Evolutionary conservation across 2,113 vertebrate species (phyloP).

Genomic region (Oreochromis niloticus): DNA sequence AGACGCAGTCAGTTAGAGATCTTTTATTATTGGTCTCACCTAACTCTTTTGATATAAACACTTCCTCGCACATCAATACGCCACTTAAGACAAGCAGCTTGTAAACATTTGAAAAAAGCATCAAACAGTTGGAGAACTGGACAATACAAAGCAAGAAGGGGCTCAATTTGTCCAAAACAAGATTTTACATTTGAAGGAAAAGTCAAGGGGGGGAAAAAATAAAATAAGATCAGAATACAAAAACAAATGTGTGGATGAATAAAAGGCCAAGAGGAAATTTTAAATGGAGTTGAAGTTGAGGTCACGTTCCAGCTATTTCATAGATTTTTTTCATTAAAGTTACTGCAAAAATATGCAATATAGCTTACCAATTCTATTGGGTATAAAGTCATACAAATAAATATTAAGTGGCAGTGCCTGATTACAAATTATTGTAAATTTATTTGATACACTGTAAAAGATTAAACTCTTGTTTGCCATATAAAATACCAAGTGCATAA

Average conservation of each 20-base stretch:
- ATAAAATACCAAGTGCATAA: constrained; percentile 71
- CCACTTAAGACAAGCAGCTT: constrained; percentile 64
- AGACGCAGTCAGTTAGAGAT: not conserved
- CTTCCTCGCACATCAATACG: constrained; percentile 38
- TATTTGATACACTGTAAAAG: constrained; percentile 23
- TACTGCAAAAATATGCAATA: constrained; percentile 21
- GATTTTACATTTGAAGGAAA: constrained; percentile 27
- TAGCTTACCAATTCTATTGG: constrained; percentile 13
- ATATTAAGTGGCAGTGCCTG: constrained; percentile 28
- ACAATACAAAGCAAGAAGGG: constrained; percentile 32
- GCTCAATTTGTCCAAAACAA: not conserved
- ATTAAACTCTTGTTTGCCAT: constrained; percentile 27
- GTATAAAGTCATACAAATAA: constrained; percentile 37
- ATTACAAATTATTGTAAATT: constrained; percentile 28
- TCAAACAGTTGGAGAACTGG: constrained; percentile 45
- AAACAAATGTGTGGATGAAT: not conserved
- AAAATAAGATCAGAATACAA: not conserved
- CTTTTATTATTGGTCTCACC: constrained; percentile 54
- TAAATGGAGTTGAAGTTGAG: not conserved
- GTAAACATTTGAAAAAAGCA: constrained; percentile 69
- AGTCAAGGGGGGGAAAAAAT: not conserved
- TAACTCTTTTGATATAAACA: constrained; percentile 28
- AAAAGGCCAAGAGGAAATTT: not conserved
- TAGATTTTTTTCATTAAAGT: not conserved
- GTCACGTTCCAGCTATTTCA: not conserved